Conservation (phyloP, 1,140 invertebrate genomes). For the Lucilia cuprina region DNA sequence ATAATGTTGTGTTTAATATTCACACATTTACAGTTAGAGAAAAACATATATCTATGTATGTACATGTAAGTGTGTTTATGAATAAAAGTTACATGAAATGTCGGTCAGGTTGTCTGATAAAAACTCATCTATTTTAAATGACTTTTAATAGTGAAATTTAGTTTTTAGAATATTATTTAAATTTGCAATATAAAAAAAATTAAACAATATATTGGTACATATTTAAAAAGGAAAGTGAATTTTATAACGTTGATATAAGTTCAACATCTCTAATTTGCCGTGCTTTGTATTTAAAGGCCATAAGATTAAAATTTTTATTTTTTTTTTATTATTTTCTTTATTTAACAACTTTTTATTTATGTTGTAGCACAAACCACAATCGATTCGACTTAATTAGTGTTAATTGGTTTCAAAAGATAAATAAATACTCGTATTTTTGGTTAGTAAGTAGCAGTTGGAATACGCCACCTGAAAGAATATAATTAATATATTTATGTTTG, state of each 20-base stretch:
- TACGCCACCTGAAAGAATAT: neutral
- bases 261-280: no score
- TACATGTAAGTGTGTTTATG: neutral
- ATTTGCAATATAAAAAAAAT: no score
- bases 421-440: neutral
- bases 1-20: neutral
- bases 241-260: neutral
- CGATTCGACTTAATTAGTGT: neutral
- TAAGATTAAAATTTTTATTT: no score
- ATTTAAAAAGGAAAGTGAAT: neutral
- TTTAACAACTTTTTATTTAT: neutral
- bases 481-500: neutral
- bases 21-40: neutral
- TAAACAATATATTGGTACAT: no score
- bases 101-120: slow-evolving; percentile 1
- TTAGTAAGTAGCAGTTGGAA: neutral
- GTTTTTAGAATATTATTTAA: no score
- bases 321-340: neutral
- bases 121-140: neutral
- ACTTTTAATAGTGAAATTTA: neutral
- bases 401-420: neutral
- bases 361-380: neutral
- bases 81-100: neutral
- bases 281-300: no score
- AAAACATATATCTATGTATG: no score